Evolutionary conservation across 2,797 vertebrate species (phyloP).

Genomic region (Manis crassicaudata): DNA sequence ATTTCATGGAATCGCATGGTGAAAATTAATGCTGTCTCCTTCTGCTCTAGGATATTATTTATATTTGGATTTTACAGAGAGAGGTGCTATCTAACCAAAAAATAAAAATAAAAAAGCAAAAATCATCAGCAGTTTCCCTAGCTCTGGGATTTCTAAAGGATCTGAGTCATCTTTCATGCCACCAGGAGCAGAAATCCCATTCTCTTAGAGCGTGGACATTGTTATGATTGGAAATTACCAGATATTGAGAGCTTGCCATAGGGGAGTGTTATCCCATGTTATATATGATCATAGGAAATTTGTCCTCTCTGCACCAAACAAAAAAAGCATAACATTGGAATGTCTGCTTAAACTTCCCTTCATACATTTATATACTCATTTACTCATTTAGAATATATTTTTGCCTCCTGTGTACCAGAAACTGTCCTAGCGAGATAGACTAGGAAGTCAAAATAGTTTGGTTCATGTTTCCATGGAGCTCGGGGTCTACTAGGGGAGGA

Average conservation of each 20-base stretch:
- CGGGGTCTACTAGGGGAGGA: not conserved
- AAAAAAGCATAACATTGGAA: not conserved
- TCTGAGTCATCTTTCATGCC: not conserved
- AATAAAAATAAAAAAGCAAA: not conserved
- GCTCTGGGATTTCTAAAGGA: not conserved
- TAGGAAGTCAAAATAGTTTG: not conserved
- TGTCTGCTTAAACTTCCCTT: not conserved
- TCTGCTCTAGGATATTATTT: not conserved
- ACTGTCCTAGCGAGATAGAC: not conserved
- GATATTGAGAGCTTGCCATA: not conserved
- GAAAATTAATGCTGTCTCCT: not conserved
- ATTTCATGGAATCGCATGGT: not conserved
- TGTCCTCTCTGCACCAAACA: not conserved
- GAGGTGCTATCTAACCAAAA: not conserved
- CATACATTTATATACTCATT: not conserved
- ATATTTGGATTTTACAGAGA: not conserved
- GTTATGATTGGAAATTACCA: not conserved
- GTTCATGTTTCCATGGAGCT: not conserved
- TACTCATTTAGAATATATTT: not conserved
- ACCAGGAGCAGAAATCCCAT: not conserved
- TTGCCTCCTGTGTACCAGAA: not conserved
- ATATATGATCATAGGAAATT: not conserved
- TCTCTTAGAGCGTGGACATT: not conserved
- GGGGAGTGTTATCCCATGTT: not conserved
- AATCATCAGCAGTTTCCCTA: not conserved